Base-by-base conservation (phyloP, 2,797 vertebrate species). In the Eulemur albifrons region DNA sequence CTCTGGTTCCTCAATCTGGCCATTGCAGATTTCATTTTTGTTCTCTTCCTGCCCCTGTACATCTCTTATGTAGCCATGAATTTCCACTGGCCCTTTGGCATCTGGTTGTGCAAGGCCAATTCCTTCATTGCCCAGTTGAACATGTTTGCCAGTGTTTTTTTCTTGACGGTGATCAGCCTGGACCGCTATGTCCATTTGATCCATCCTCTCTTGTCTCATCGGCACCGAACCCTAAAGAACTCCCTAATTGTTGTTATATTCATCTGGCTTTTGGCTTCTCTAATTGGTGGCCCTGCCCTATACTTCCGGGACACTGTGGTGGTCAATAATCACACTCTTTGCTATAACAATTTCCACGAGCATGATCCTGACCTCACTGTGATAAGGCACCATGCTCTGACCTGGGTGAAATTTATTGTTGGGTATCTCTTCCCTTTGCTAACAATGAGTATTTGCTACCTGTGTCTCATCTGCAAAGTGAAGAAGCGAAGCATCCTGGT, bases 121-220 rank as follows among this genome's bases (percentile, higher is more conserved):
- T 99, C 99, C 0, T 99, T 99, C 89, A 99, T 99, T 95, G 99
- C 99, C 0, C 98, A 99, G 25, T 97, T 99, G 96, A 99, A 99
- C 98, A 99, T 99, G 99, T 99, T 99, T 72, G 99, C 99, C 96
- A 99, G 99, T 35, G 99, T 99, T 73, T 99, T 99, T 93, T 99
- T 99, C 83, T 98, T 99, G 96, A 99, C 99, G 0, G 98, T 99
- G 86, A 99, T 99, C 97, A 99, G 99, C 92, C 98, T 99, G 18
- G 99, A 99, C 98, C 99, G 99, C 80, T 99, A 99, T 9, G 92
- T 99, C 40, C 99, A 99, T 17, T 96, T 99, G 38, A 98, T 99
- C 70, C 98, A 99, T 77, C 98, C 99, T 0, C 98, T 93, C 95
- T 99, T 99, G 98, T 99, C 98, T 59, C 99, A 98, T 93, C 99